phyloP scores from a whole-genome alignment of 2,888 invertebrate species.

The Diplazon laetatorius region DNA sequence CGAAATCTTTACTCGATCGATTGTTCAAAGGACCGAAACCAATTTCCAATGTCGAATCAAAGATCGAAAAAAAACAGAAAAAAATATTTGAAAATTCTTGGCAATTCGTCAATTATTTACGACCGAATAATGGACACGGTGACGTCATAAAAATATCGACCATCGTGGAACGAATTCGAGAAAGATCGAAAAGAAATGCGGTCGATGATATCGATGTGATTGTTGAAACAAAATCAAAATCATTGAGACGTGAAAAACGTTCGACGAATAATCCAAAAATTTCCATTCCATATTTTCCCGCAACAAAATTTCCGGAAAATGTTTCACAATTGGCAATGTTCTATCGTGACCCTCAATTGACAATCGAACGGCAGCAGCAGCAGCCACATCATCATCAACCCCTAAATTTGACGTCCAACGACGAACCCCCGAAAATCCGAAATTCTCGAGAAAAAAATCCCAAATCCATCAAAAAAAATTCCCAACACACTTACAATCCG shows the following conservation, averaged over 20 bases:
- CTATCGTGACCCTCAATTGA: conserved; percentile 37
- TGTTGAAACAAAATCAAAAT: background rate
- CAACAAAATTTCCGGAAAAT: conserved; percentile 6
- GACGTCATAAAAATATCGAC: conserved; percentile 58
- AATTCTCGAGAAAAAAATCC: background rate
- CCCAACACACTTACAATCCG: conserved; percentile 53
- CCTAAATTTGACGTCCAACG: too few relatives aligned
- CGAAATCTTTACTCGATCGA: conserved; percentile 1
- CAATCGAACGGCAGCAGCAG: conserved; percentile 22
- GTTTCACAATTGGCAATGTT: conserved; percentile 18
- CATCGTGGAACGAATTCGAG: conserved; percentile 60
- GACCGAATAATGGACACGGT: conserved; percentile 8
- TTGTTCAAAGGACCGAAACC: background rate
- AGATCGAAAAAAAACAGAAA: background rate
- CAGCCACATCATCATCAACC: background rate
- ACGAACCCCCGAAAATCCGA: conserved; percentile 15
- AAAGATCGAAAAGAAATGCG: conserved; percentile 22
- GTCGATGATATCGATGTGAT: background rate
- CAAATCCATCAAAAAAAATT: background rate
- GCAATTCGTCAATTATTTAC: conserved; percentile 26
- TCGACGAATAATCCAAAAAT: conserved; percentile 8
- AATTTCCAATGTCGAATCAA: background rate
- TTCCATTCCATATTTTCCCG: conserved; percentile 17
- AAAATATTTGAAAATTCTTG: conserved; percentile 70
- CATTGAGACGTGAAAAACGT: conserved; percentile 40